A percentile compares a stretch with the other conserved stretches of the same genome.
Conservation (phyloP, 2,888 invertebrate species). For the Caenorhabditis sinica region DNA sequence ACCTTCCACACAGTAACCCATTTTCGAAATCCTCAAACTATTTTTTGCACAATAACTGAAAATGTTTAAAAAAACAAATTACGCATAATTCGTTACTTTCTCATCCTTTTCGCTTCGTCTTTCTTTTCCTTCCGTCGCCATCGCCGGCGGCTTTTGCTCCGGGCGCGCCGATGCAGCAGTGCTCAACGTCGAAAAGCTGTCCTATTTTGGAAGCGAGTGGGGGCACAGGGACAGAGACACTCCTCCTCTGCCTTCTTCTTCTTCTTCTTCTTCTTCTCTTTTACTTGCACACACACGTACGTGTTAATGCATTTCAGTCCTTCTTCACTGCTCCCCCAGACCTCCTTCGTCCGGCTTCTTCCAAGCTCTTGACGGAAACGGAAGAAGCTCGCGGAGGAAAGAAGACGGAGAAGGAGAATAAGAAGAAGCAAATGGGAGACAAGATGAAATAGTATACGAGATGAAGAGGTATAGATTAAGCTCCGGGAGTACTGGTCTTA, state of each 20-base stretch:
- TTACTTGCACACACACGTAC: conserved; percentile 51
- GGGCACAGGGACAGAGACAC: conserved; percentile 25
- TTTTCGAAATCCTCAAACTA: too few species aligned
- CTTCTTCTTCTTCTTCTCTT: conserved; percentile 29
- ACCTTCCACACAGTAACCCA: not conserved
- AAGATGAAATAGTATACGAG: conserved; percentile 28
- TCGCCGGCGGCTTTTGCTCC: conserved; percentile 28
- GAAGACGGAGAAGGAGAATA: conserved; percentile 40
- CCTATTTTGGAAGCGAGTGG: conserved; percentile 48
- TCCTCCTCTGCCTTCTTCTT: conserved; percentile 5
- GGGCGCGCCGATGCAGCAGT: conserved; percentile 8
- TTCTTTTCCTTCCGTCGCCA: conserved; percentile 5
- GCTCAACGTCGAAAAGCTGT: conserved; percentile 48
- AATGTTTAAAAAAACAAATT: not conserved
- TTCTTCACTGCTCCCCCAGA: not conserved
- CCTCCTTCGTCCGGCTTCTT: conserved; percentile 17
- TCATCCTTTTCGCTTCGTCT: not conserved
- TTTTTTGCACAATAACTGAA: not conserved
- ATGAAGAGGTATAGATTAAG: conserved; percentile 23
- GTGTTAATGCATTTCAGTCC: conserved; percentile 59
- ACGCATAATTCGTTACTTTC: conserved; percentile 5
- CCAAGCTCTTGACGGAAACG: conserved; percentile 54
- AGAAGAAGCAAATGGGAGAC: conserved; percentile 41
- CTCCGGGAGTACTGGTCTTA: conserved; percentile 10
- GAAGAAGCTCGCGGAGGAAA: conserved; percentile 31